Base-by-base conservation (phyloP, 1,140 invertebrate genomes). In the Globodera rostochiensis region DNA sequence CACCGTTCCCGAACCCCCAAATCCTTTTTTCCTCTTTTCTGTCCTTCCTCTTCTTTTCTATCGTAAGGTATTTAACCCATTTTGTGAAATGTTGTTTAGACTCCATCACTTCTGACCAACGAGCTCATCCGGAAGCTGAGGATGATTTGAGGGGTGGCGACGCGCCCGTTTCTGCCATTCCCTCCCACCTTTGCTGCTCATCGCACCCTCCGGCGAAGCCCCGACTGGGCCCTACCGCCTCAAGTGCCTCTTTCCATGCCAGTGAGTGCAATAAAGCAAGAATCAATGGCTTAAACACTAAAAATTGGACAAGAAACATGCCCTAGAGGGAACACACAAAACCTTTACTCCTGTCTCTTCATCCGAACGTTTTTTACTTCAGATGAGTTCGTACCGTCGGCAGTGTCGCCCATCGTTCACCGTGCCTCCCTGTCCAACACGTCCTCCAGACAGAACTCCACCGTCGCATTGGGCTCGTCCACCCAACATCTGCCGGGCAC, bases 41-140 rank as follows among this genome's bases (percentile, higher is more conserved):
- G 6, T 75, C 13, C 19, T 75, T 75, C 13, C 19, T 75, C n/a
- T 53, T 6, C 60, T 75, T 21, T 45, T 21, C 70, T 11, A 47
- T 73, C 66, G 0, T 15, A 77, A 77, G 8, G 46, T 11, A 7
- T 45, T 25, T 70, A 78, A 15, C 2, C 13, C 46, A 74, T 70
- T 73, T 79, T 79, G 67, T 36, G 36, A 36, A 36, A 19, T 80
- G 15, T 45, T 47, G 8, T 80, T 64, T 9, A 75, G 75, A 47
- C 6, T 66, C 74, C 70, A 85, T 88, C 87, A 86, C 84, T 13
- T 84, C 86, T 66, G 87, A 88, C 80, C 87, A 88, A 74, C 77
- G 88, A 25, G 88, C 87, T n/a, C 87, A 90, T 84, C 87, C 88
- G 6, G 87, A 88, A 80, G 45, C 69, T 13, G 88, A 88, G n/a